Evolutionary conservation across 2,888 invertebrate species (phyloP).

Genomic region (Tinea trinotella): DNA sequence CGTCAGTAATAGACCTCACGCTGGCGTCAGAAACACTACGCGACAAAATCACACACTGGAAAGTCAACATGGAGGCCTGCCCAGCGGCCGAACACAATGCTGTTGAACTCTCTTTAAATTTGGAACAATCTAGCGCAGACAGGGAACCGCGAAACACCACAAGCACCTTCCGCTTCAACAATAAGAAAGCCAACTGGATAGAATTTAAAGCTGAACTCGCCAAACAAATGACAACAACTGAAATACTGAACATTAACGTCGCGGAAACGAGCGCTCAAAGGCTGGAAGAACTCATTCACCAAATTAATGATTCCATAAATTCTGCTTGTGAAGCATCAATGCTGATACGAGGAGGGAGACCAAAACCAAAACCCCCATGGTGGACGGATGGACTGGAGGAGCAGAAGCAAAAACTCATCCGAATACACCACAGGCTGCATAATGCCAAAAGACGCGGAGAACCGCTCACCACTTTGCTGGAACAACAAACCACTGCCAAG

Average conservation of each 20-base stretch:
- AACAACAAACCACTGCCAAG: background rate
- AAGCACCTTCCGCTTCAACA: background rate
- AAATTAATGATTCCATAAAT: background rate
- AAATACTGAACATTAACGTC: background rate
- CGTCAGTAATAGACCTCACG: slow-evolving; percentile 23
- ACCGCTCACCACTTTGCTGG: background rate
- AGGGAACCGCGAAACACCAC: background rate
- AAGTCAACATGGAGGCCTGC: slow-evolving; percentile 15
- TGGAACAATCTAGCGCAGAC: background rate
- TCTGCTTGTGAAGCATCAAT: background rate
- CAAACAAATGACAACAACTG: background rate
- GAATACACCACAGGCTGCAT: background rate
- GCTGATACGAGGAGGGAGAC: too few species aligned
- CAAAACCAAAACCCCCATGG: background rate
- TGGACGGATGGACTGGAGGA: background rate
- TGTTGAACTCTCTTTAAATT: slow-evolving; percentile 16
- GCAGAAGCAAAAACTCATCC: background rate
- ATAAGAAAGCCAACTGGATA: background rate
- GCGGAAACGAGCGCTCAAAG: too few species aligned
- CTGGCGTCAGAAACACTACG: background rate
- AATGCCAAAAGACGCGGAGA: background rate
- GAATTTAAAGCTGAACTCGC: background rate
- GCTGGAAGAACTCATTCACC: too few species aligned
- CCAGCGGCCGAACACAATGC: slow-evolving; percentile 21
- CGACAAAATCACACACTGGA: slow-evolving; percentile 19